Conservation (phyloP, 1,140 invertebrate genomes). For the Drosophila burlai region DNA sequence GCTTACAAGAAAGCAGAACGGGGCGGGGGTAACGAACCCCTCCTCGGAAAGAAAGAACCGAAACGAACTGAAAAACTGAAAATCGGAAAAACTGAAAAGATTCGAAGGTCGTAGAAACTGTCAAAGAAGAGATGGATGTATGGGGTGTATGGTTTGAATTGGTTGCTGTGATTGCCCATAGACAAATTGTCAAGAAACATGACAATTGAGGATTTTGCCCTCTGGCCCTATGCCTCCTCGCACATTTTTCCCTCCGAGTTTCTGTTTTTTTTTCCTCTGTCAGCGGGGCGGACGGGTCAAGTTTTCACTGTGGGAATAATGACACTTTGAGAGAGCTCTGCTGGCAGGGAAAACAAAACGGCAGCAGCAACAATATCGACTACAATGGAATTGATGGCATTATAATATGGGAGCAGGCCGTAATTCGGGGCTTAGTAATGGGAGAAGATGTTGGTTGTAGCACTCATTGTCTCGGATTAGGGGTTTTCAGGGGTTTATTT, state of each 20-base stretch:
- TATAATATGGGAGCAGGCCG: constrained; percentile 48
- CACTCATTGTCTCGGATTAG: constrained; percentile 43
- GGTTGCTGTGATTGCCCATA: constrained; percentile 63
- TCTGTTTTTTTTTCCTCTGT: constrained; percentile 16
- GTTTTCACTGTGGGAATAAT: constrained; percentile 58
- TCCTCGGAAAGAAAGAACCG: constrained; percentile 23
- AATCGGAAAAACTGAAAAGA: constrained; percentile 30
- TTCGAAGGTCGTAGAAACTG: constrained; percentile 66
- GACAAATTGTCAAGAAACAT: constrained; percentile 66
- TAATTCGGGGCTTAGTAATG: constrained; percentile 50
- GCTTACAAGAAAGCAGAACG: constrained; percentile 44
- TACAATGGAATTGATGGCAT: constrained; percentile 56
- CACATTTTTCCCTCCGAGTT: constrained; percentile 11
- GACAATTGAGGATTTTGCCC: constrained; percentile 56
- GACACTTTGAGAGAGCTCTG: constrained; percentile 35
- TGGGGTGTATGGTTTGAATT: constrained; percentile 39
- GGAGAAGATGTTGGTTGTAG: constrained; percentile 24
- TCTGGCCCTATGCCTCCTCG: constrained; percentile 7
- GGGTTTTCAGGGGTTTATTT: constrained; percentile 24
- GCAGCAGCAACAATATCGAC: constrained; percentile 21
- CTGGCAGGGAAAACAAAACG: constrained; percentile 46
- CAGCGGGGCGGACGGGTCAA: constrained; percentile 40
- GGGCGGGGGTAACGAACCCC: constrained; percentile 26
- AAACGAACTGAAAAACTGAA: constrained; percentile 4
- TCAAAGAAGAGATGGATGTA: constrained; percentile 48